A percentile compares a stretch with the other conserved stretches of the same genome.
Evolutionary conservation across 2,797 vertebrate species (phyloP).

Genomic region (Anomalospiza imberbis): DNA sequence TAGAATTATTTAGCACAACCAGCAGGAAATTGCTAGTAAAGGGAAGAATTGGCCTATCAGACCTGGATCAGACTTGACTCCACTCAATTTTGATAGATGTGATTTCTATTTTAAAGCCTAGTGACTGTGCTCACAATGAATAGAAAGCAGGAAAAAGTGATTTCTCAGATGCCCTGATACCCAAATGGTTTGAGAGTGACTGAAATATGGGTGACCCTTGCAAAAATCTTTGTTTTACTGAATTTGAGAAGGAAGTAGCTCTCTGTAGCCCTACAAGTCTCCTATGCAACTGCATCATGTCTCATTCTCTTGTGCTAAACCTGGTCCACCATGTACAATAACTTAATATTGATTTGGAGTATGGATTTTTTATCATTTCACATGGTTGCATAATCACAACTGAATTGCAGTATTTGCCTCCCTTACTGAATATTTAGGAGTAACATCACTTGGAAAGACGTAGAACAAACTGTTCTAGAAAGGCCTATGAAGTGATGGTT

Average conservation of each 20-base stretch:
- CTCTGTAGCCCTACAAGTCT: background rate
- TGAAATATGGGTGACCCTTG: background rate
- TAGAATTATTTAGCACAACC: background rate
- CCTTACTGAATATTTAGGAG: background rate
- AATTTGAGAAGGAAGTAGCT: background rate
- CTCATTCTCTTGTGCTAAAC: background rate
- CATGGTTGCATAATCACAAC: background rate
- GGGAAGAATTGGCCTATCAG: background rate
- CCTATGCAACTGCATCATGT: background rate
- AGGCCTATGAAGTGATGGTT: background rate
- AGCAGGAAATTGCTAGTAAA: background rate
- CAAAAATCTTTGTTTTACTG: background rate
- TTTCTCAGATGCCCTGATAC: background rate
- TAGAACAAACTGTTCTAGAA: background rate
- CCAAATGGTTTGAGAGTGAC: background rate
- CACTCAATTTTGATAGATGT: background rate
- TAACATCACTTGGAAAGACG: background rate
- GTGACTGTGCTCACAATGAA: background rate
- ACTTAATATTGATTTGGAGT: background rate
- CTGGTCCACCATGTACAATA: background rate
- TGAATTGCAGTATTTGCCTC: background rate
- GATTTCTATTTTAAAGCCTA: background rate
- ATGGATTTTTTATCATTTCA: background rate
- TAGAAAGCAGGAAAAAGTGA: background rate
- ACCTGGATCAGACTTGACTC: background rate